phyloP scores from a whole-genome alignment of 2,888 invertebrate species.

The Drepanosiphum platanoidis region DNA sequence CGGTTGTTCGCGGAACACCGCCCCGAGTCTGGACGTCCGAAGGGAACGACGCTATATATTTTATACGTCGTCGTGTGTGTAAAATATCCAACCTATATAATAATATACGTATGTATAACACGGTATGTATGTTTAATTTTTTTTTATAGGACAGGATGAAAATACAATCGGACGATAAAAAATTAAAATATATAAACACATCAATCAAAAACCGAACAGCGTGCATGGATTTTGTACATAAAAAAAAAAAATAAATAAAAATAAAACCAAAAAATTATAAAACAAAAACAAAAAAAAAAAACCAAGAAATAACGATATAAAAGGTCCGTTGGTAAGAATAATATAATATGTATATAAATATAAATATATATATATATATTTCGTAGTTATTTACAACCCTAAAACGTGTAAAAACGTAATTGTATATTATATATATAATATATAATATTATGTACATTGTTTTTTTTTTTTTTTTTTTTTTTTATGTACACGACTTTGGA shows the following conservation, averaged over 20 bases:
- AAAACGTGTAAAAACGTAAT: slow-evolving; percentile 36
- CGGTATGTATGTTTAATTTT: neutral
- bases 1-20: too few species aligned
- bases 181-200: slow-evolving; percentile 23
- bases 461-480: slow-evolving; percentile 43
- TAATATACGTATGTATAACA: neutral
- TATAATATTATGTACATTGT: slow-evolving; percentile 1
- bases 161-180: slow-evolving; percentile 27
- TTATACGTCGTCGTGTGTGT: neutral
- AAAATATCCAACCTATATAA: too few species aligned
- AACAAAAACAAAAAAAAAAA: slow-evolving; percentile 20
- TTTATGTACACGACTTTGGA: slow-evolving; percentile 59
- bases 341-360: slow-evolving; percentile 17
- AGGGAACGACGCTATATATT: neutral
- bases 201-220: slow-evolving; percentile 52
- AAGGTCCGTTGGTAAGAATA: slow-evolving; percentile 31
- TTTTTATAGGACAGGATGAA: neutral
- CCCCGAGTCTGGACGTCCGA: too few species aligned
- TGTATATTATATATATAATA: too few species aligned
- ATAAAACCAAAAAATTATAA: neutral
- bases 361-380: slow-evolving; percentile 41
- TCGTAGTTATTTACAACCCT: slow-evolving; percentile 59
- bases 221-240: slow-evolving; percentile 55
- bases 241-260: slow-evolving; percentile 33
- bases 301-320: slow-evolving; percentile 20